Percentiles rank a stretch among this genome's conserved stretches.
phyloP scores from a whole-genome alignment of 2,888 invertebrate species.

The Pseudoips prasinana region DNA sequence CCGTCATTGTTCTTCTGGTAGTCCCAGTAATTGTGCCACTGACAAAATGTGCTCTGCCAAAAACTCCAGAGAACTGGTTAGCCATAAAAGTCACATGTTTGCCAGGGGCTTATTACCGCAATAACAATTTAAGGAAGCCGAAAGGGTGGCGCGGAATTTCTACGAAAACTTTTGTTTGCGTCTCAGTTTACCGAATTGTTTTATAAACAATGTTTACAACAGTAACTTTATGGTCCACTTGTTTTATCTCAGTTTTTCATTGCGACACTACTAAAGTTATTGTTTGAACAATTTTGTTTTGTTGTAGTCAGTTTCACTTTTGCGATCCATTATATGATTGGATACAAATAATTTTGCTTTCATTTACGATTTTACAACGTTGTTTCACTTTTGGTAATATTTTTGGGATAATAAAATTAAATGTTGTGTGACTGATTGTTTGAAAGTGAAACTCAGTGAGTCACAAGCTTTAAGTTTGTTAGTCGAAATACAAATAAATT shows the following conservation, averaged over 20 bases:
- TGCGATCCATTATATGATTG: conserved; percentile 44
- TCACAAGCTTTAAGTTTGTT: conserved; percentile 19
- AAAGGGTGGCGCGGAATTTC: conserved; percentile 75
- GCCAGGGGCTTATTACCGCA: conserved; percentile 71
- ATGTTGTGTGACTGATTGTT: conserved; percentile 25
- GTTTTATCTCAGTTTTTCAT: conserved; percentile 63
- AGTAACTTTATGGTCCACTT: conserved; percentile 74
- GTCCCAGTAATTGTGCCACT: conserved; percentile 61
- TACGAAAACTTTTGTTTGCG: conserved; percentile 73
- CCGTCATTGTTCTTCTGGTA: conserved; percentile 50
- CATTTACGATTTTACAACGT: conserved; percentile 44
- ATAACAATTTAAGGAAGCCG: conserved; percentile 80
- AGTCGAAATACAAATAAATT: conserved; percentile 3
- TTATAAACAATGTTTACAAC: conserved; percentile 79
- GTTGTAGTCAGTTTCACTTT: conserved; percentile 57
- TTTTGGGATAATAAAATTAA: conserved; percentile 23
- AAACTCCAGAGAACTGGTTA: conserved; percentile 68
- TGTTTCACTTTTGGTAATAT: conserved; percentile 40
- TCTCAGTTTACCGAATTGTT: conserved; percentile 70
- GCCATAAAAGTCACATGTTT: conserved; percentile 78
- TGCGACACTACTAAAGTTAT: conserved; percentile 61
- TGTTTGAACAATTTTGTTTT: conserved; percentile 56
- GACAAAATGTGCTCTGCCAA: conserved; percentile 66
- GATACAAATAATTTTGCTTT: conserved; percentile 55
- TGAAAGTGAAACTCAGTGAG: conserved; percentile 29